Percentiles rank a stretch among this genome's conserved stretches.
phyloP scores from a whole-genome alignment of 1,140 invertebrate genomes.

The Procambarus virginalis region DNA sequence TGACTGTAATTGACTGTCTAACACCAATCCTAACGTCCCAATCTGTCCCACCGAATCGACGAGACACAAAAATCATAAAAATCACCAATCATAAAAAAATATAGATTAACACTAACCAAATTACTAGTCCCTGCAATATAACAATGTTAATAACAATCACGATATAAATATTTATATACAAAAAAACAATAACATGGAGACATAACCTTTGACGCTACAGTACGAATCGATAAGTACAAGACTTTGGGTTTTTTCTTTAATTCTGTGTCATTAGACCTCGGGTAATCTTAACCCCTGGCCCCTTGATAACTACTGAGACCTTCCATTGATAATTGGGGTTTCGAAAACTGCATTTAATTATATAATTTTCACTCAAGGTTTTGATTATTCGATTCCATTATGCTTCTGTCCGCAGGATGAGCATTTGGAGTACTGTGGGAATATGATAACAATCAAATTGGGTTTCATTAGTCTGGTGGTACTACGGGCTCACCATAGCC shows the following conservation, averaged over 20 bases:
- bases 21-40: too few relatives aligned
- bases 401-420: not conserved
- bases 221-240: not conserved
- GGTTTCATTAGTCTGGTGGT: not conserved
- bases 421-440: not conserved
- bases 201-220: not conserved
- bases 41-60: not conserved
- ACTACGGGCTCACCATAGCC: too few relatives aligned
- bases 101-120: not conserved
- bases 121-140: not conserved
- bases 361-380: not conserved
- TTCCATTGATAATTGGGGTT: not conserved
- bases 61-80: not conserved
- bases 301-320: not conserved
- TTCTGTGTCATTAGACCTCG: not conserved
- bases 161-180: conserved; percentile 5
- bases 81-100: not conserved
- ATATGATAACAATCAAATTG: not conserved
- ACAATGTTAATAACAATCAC: not conserved
- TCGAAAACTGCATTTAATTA: not conserved
- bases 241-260: not conserved
- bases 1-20: too few relatives aligned
- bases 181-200: not conserved
- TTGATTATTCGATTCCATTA: not conserved
- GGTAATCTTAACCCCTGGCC: not conserved